These are phyloP conservation scores for Trachelus tabidus DNA, from an alignment of 2,888 invertebrate species.

Conservation along the genomic window DNA sequence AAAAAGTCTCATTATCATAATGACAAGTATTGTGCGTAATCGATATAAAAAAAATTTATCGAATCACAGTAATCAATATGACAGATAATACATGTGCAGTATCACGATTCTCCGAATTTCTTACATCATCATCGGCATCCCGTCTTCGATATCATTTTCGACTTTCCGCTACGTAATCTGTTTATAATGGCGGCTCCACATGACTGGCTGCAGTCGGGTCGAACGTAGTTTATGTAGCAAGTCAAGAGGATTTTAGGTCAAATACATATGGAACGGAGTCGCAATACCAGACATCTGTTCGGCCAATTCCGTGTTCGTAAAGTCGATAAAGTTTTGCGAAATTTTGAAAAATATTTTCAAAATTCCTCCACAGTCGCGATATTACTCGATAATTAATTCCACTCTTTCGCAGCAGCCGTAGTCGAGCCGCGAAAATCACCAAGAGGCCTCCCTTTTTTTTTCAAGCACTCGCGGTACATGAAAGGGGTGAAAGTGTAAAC, in stretches of 20 bases:
- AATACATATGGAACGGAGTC: neutral
- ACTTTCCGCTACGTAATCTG: neutral
- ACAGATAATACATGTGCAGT: neutral
- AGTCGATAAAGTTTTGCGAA: neutral
- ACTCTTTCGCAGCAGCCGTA: neutral
- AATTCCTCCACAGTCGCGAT: neutral
- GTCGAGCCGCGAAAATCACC: neutral
- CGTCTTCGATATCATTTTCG: neutral
- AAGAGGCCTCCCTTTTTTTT: neutral
- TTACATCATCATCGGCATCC: neutral
- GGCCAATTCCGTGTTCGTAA: neutral
- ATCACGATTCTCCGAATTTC: neutral
- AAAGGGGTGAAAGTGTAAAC: neutral
- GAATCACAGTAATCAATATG: neutral
- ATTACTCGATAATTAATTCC: neutral
- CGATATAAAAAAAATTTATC: neutral
- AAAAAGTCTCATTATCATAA: too few species aligned
- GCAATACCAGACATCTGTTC: neutral
- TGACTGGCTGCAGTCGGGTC: neutral
- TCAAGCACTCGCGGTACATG: constrained; percentile 2
- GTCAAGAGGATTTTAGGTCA: neutral
- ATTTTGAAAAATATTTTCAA: neutral
- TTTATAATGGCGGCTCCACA: neutral
- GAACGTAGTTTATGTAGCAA: neutral
- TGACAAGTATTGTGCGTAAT: neutral